Evolutionary conservation across 2,888 invertebrate genomes (phyloP), one percentile per base, ranked within the genome.

Genomic region (Orthosia incerta): DNA sequence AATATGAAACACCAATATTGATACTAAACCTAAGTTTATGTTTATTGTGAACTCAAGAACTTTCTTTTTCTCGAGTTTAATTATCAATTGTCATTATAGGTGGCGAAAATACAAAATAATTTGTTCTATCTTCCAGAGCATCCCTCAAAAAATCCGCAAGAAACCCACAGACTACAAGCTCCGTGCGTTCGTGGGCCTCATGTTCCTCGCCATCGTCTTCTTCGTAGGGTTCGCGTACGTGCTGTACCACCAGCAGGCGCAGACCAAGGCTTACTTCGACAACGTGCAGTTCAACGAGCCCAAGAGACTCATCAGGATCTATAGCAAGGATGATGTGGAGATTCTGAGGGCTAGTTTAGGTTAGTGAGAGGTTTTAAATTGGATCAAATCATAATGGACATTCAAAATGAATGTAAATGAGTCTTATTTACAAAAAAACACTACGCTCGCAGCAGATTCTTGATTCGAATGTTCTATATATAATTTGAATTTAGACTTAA

Each of bases 161-260:
- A 97, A 97, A 87, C 97, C 98, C 0, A 97, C 97, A 51, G 98
- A 98, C 90, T 98, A 98, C 93, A 98, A 98, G 94, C 97, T 98
- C 0, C 97, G 98, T 81, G 98, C 98, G 7, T 98, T 98, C 91
- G 98, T 98, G 1, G 97, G 97, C 0, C 97, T 98, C 64, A 97
- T 99, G 89, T 98, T 98, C 90, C 97, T 98, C 2, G 97, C 98
- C 31, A 97, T 99, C 46, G 97, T 98, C 0, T 98, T 98, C 91
- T 97, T 98, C 91, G 98, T 99, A 26, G 98, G 98, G 0, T 98
- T 98, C 89, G 98, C 98, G 0, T 98, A 99, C 89, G 97, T 98
- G 2, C 97, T 98, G 75, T 98, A 98, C 92, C 98, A 98, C 79
- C 98, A 98, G 88, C 98, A 98, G 91, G 97, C 98, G 0, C 94